Conservation (phyloP, 2,888 invertebrate species). For the Colostygia pectinataria region DNA sequence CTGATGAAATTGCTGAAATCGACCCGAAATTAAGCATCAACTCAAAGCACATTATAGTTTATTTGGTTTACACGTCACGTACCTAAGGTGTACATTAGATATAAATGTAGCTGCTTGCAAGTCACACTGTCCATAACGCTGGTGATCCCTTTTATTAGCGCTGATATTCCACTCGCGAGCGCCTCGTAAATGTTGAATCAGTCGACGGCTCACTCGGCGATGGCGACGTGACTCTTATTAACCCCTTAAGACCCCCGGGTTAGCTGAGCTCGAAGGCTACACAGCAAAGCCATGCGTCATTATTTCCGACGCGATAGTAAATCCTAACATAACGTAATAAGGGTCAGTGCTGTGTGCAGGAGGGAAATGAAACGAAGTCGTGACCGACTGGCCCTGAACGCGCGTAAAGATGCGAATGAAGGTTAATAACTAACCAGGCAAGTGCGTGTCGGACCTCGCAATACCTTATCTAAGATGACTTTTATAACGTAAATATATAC, state of each 20-base stretch:
- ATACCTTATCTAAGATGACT: no score
- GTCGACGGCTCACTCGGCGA: constrained; percentile 10
- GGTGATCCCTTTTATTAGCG: no score
- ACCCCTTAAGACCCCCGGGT: no score
- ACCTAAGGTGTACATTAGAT: not conserved
- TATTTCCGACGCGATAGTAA: not conserved
- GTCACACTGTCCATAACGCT: not conserved
- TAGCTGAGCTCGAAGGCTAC: constrained; percentile 18
- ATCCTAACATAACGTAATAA: not conserved
- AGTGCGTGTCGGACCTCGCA: no score
- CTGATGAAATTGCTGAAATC: no score
- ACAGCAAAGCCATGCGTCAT: constrained; percentile 5
- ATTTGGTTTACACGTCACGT: no score
- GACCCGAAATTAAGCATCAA: no score
- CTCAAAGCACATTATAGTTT: no score
- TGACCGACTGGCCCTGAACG: constrained; percentile 3
- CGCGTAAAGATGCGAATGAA: not conserved
- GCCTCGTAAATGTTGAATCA: constrained; percentile 18
- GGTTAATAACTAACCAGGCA: not conserved
- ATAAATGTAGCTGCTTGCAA: not conserved
- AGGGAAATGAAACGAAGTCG: not conserved
- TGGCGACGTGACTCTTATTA: constrained; percentile 18
- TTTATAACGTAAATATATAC: no score
- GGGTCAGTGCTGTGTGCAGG: not conserved
- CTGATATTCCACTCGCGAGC: constrained; percentile 2